Base-by-base conservation (phyloP, 2,113 vertebrate species). In the Pygoscelis antarcticus region DNA sequence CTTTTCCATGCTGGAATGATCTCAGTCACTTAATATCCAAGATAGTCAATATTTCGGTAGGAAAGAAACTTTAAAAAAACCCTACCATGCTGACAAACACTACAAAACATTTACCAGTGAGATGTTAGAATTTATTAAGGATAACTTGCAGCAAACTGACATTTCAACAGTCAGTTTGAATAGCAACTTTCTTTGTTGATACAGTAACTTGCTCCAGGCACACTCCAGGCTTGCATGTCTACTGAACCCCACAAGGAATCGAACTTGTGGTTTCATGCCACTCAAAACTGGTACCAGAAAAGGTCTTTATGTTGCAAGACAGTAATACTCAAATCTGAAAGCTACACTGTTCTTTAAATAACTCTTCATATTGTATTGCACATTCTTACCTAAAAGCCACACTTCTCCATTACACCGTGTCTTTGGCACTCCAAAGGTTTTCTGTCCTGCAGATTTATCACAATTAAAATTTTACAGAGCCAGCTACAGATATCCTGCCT, bases 201-300 rank as follows among this genome's bases (percentile, higher is more conserved):
- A 96, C 15, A 87, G 52, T 62, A 96, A 78, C 78, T 95, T 96
- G 95, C 95, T 94, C 16, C 55, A 89, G 95, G 97, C 90, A 95
- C 0, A 13, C 96, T 97, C 57, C 46, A 65, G 92, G 96, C 88
- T 82, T 87, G 42, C 25, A 85, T 90, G 91, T 89, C 90, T 96
- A 57, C 46, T 90, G 36, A 88, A 97, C 70, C 57, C 96, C 58
- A 65, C 0, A 49, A 91, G 90, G 93, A 97, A 80, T n/a, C 95
- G 83, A 97, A 95, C 75, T 87, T 93, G 69, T 51, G 38, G 23
- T 94, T 75, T 94, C 62, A 69, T 58, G 74, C 75, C 89, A 93
- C 70, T 90, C 64, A 95, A 90, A 91, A 83, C 17, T 17, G 22
- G 25, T 42, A 84, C 20, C 46, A 77, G 85, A 81, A 93, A 96